Evolutionary conservation across 2,113 vertebrate species (phyloP).

Genomic region (Centropus bengalensis): DNA sequence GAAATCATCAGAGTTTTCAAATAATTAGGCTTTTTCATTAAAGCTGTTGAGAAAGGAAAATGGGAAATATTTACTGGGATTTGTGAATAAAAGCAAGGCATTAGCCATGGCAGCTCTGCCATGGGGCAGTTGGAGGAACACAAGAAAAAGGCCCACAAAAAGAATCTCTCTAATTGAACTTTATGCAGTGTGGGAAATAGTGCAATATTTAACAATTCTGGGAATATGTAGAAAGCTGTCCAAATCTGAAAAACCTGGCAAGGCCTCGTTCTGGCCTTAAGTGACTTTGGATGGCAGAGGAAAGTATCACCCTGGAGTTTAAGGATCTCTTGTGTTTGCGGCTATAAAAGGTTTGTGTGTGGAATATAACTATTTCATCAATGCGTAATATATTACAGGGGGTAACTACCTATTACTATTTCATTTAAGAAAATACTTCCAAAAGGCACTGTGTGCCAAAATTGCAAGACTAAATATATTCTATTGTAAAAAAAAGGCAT

Average conservation of each 20-base stretch:
- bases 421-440: slow-evolving; percentile 43
- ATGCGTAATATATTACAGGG: not conserved
- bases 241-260: not conserved
- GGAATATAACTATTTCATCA: slow-evolving; percentile 22
- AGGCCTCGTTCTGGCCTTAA: not conserved
- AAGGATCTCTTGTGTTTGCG: not conserved
- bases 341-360: slow-evolving; percentile 6
- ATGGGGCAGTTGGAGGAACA: slow-evolving; percentile 15
- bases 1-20: slow-evolving; percentile 5
- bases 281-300: not conserved
- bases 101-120: not conserved
- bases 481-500: slow-evolving; percentile 8
- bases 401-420: slow-evolving; percentile 33
- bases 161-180: slow-evolving; percentile 34
- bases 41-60: slow-evolving; percentile 21
- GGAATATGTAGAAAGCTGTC: slow-evolving; percentile 30
- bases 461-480: slow-evolving; percentile 25
- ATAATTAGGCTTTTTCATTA: slow-evolving; percentile 4
- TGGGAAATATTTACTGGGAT: not conserved
- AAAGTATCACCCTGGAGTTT: not conserved
- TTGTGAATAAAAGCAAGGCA: not conserved
- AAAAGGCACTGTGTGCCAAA: not conserved
- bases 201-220: slow-evolving; percentile 41
- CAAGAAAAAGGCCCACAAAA: not conserved
- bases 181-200: slow-evolving; percentile 1